Evolutionary conservation across 2,797 vertebrate species (phyloP).

Genomic region (Arrhamphus sclerolepis): DNA sequence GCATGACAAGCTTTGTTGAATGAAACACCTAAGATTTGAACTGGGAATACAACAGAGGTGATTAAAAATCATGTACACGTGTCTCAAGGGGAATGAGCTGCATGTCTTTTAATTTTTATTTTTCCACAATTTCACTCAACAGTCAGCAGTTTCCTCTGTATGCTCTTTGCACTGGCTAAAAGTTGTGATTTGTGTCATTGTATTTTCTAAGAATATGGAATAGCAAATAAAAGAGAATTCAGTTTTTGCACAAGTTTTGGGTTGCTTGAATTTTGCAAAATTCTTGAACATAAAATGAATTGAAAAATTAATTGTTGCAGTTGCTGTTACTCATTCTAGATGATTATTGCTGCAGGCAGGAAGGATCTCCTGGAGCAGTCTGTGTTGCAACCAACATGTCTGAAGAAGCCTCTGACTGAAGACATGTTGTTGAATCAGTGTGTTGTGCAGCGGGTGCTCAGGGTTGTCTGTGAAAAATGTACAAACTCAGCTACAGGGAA

Average conservation of each 20-base stretch:
- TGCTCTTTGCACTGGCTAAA: not conserved
- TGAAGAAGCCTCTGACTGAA: too few relatives aligned
- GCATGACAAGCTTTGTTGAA: slow-evolving; percentile 53
- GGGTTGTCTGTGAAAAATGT: too few relatives aligned
- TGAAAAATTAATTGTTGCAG: too few relatives aligned
- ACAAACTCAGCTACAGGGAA: not conserved
- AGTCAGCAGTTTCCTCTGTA: slow-evolving; percentile 10
- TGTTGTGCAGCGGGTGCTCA: too few relatives aligned
- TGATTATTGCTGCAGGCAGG: too few relatives aligned
- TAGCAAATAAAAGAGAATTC: not conserved
- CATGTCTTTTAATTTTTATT: slow-evolving; percentile 8
- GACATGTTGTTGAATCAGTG: too few relatives aligned
- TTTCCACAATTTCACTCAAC: slow-evolving; percentile 34
- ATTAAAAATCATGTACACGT: slow-evolving; percentile 38
- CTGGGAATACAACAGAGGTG: slow-evolving; percentile 32
- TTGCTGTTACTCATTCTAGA: too few relatives aligned
- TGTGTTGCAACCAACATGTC: too few relatives aligned
- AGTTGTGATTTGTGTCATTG: too few relatives aligned
- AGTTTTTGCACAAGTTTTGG: not conserved
- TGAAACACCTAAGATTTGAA: slow-evolving; percentile 37
- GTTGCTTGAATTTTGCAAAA: too few relatives aligned
- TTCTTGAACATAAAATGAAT: too few relatives aligned
- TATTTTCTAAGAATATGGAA: not conserved
- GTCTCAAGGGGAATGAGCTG: slow-evolving; percentile 41
- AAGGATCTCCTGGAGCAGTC: too few relatives aligned